Base-by-base conservation (phyloP, 1,140 invertebrate species). In the Forficula auricularia region DNA sequence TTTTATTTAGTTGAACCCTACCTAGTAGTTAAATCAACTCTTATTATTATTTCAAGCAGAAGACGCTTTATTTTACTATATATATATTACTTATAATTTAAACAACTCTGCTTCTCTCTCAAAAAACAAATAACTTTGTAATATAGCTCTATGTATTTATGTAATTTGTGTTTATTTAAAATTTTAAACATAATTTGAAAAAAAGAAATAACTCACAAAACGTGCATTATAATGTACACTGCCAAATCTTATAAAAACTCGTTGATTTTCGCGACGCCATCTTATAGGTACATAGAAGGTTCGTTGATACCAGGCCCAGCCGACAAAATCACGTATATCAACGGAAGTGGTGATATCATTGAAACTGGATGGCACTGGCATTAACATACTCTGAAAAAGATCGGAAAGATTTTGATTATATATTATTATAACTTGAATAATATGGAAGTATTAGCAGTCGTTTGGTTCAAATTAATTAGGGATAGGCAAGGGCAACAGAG, bases 311-410 rank as follows among this genome's bases (percentile, higher is more conserved):
- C 66, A 69, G 7, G 54, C 72, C 72, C 73, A 77, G 3, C 76
- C 76, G 32, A 73, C 59, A 57, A 73, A 70, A 54, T 77, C 66
- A 35, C 70, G 50, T 9, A 75, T 50, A 3, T 52, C 53, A 43
- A 54, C 56, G 30, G 72, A 61, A 44, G 66, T 58, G 2, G 70
- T 70, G 18, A 78, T 61, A 45, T 76, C 73, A 57, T 76, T 78
- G 57, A 64, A 76, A 51, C 70, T 72, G 3, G 68, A 60, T 4
- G 75, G 75, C 1, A 78, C 74, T 19, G 73, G 72, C 71, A 76
- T 77, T 40, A 1, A 7, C 2, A 18, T 27, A 33, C 10, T 39
- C 22, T 27, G 22, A 4, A 27, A n/a, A n/a, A n/a, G n/a, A n/a
- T n/a, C n/a, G n/a, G n/a, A n/a, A n/a, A n/a, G n/a, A n/a, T n/a